Percentiles rank a stretch among this genome's conserved stretches.
phyloP scores from a whole-genome alignment of 2,797 vertebrate species.

The Sebastes itinus region DNA sequence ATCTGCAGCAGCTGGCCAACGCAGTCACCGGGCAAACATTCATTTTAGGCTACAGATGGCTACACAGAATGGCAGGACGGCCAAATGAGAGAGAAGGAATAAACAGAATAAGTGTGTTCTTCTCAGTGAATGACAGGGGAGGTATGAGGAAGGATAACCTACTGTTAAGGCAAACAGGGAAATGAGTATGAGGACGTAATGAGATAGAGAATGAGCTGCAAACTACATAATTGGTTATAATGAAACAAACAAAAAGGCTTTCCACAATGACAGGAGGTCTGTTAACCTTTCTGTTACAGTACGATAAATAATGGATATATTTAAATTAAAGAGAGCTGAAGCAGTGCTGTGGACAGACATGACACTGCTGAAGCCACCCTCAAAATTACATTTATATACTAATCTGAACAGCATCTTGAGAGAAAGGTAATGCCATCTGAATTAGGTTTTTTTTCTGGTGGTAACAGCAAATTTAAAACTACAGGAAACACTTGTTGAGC shows the following conservation, averaged over 20 bases:
- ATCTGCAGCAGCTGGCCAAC: conserved; percentile 56
- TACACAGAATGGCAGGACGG: conserved; percentile 14
- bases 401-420: neutral
- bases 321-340: conserved; percentile 3
- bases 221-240: conserved; percentile 12
- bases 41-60: conserved; percentile 43
- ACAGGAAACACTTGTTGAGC: neutral
- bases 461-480: too few relatives aligned
- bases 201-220: neutral
- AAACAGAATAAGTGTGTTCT: conserved; percentile 20
- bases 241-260: conserved; percentile 1
- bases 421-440: neutral
- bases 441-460: too few relatives aligned
- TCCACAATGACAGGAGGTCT: neutral
- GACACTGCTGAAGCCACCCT: neutral
- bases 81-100: conserved; percentile 51
- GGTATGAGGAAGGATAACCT: conserved; percentile 18
- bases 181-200: conserved; percentile 7
- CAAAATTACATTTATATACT: neutral
- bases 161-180: conserved; percentile 15
- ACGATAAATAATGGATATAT: neutral
- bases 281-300: neutral
- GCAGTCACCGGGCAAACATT: conserved; percentile 56
- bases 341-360: neutral
- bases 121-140: conserved; percentile 30